These are phyloP conservation scores for Labeo catla DNA, from an alignment of 2,113 vertebrate species.

Conservation along the genomic window DNA sequence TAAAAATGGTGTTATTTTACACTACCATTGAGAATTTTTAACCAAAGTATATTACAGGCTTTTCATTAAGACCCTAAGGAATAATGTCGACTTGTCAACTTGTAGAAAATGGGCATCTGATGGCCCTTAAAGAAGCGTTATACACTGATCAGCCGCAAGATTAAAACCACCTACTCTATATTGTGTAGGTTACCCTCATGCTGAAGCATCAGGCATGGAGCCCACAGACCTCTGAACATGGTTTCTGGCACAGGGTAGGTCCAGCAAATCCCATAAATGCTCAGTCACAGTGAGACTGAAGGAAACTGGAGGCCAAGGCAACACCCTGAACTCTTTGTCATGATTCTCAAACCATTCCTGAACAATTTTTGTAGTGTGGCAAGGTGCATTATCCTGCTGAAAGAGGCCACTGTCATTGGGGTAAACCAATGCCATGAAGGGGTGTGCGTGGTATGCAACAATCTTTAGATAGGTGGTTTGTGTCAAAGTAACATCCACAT, in stretches of 20 bases:
- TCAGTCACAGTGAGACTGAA: neutral
- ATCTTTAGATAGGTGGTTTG: neutral
- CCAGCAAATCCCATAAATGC: neutral
- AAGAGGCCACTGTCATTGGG: neutral
- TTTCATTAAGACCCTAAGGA: too few species aligned
- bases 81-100: too few species aligned
- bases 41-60: too few species aligned
- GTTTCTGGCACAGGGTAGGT: neutral
- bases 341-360: neutral
- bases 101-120: too few species aligned
- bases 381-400: neutral
- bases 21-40: too few species aligned
- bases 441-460: neutral
- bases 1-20: too few species aligned
- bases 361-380: neutral
- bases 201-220: neutral
- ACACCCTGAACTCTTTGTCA: neutral
- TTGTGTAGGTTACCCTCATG: neutral
- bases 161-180: neutral
- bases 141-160: neutral
- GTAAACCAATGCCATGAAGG: neutral
- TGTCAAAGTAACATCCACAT: neutral
- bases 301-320: neutral
- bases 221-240: too few species aligned
- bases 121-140: too few species aligned